Evolutionary conservation across 2,113 vertebrate genomes (phyloP).

Genomic region (Oreocharis arfaki): DNA sequence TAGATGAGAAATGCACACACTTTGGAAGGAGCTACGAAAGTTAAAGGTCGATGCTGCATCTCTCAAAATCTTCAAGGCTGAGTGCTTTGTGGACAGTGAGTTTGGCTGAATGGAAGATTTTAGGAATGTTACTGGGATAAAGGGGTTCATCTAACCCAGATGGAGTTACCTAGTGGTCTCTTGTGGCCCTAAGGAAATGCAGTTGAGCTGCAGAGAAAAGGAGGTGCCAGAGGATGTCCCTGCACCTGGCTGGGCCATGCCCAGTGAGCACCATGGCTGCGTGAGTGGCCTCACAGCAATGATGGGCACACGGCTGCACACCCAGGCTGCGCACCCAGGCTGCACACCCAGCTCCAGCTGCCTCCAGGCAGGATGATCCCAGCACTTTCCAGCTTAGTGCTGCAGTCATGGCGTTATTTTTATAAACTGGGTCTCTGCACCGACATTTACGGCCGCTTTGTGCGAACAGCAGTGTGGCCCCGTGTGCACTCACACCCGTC

Average conservation of each 20-base stretch:
- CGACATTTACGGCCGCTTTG: accelerated
- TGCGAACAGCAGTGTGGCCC: accelerated
- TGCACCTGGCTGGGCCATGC: not conserved
- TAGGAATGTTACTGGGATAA: not conserved
- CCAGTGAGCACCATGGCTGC: accelerated
- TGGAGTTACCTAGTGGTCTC: not conserved
- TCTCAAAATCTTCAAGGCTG: not conserved
- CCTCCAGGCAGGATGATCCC: not conserved
- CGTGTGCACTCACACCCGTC: accelerated
- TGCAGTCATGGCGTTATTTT: not conserved
- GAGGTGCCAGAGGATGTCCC: not conserved
- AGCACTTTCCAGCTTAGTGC: not conserved
- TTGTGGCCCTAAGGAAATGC: not conserved
- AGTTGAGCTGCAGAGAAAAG: not conserved
- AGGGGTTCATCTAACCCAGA: not conserved
- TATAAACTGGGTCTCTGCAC: not conserved
- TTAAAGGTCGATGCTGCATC: not conserved
- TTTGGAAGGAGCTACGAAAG: not conserved
- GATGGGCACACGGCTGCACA: accelerated
- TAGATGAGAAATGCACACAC: not conserved
- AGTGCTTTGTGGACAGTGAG: not conserved
- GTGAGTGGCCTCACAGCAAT: accelerated
- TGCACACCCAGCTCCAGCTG: not conserved
- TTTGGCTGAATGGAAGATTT: not conserved
- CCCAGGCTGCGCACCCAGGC: not conserved